phyloP scores from a whole-genome alignment of 2,888 invertebrate genomes.

The Siphonodentalium dalli region DNA sequence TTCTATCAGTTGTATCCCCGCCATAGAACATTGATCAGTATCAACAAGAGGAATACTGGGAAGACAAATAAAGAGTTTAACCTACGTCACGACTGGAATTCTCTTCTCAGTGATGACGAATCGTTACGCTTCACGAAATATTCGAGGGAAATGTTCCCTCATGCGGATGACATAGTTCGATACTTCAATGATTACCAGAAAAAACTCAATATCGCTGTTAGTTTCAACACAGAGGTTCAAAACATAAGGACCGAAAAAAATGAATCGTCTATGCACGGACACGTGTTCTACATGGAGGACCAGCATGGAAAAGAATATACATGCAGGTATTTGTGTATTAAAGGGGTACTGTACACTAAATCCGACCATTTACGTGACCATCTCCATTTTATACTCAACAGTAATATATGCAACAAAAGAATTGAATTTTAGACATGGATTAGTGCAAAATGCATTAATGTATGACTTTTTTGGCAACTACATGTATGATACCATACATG shows the following conservation, averaged over 20 bases:
- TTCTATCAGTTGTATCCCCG: slow-evolving; percentile 64
- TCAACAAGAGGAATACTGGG: slow-evolving; percentile 65
- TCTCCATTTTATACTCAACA: too few species aligned
- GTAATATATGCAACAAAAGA: too few species aligned
- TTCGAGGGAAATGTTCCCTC: slow-evolving; percentile 54
- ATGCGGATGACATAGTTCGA: slow-evolving; percentile 48
- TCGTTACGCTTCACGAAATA: slow-evolving; percentile 44
- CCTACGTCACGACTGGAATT: slow-evolving; percentile 66
- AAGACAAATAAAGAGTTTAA: slow-evolving; percentile 65
- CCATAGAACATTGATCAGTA: slow-evolving; percentile 64
- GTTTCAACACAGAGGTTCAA: slow-evolving; percentile 58
- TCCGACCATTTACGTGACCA: too few species aligned
- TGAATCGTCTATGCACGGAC: slow-evolving; percentile 33
- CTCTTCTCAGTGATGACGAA: slow-evolving; percentile 61
- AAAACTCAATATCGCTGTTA: slow-evolving; percentile 55
- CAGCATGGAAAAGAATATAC: slow-evolving; percentile 50
- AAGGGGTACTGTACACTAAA: too few species aligned
- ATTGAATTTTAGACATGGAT: too few species aligned
- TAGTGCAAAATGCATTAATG: too few species aligned
- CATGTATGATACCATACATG: too few species aligned
- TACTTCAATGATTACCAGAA: slow-evolving; percentile 61
- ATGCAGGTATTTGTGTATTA: too few species aligned
- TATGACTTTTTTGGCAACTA: too few species aligned
- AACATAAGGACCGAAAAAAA: slow-evolving; percentile 35
- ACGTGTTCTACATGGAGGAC: slow-evolving; percentile 59